Evolutionary conservation across 2,797 vertebrate genomes (phyloP), one percentile per base, ranked within the genome.

Genomic region (Hapalemur alaotrensis): DNA sequence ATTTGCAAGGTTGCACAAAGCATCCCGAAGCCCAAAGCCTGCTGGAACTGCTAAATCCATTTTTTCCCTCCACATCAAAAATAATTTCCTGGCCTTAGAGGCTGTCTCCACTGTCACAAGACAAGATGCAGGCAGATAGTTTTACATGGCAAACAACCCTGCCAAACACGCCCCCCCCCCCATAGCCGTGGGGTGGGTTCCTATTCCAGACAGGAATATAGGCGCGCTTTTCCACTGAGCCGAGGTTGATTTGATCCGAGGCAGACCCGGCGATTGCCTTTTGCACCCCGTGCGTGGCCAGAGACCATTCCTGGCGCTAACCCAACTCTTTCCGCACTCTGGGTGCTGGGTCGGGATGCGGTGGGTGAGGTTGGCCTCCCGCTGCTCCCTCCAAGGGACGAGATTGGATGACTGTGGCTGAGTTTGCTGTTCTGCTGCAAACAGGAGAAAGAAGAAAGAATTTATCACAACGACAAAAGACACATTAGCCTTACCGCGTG

Each of bases 1-100:
- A 97, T 92, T 82, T 96, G 63, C 70, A 94, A 97, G 96, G 69
- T 95, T 95, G 93, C 95, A 95, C 76, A 96, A 97, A 97, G 92
- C 91, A 41, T 25, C 41, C 41, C 35, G 57, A 85, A 89, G 59
- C 79, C 81, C 2, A 75, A 46, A 69, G 88, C 79, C 0, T 23
- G 63, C 81, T 96, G 75, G 94, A 83, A 75, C 83, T 89, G 89
- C 84, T 95, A 85, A 95, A 93, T 57, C 70, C 59, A 63, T 85
- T 84, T 88, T 92, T 90, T 8, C 69, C 72, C 43, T 95, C 95
- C n/a, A 65, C 92, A 52, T 96, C 91, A 94, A 91, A 97, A 89
- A 65, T 57, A 84, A 81, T 94, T 94, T 80, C 92, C 89, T 50
- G 79, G 96, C 91, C 89, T 82, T 2, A 41, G 92, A 79, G 59